Evolutionary conservation across 2,797 vertebrate genomes (phyloP).

Genomic region (Pangasius krempfi): DNA sequence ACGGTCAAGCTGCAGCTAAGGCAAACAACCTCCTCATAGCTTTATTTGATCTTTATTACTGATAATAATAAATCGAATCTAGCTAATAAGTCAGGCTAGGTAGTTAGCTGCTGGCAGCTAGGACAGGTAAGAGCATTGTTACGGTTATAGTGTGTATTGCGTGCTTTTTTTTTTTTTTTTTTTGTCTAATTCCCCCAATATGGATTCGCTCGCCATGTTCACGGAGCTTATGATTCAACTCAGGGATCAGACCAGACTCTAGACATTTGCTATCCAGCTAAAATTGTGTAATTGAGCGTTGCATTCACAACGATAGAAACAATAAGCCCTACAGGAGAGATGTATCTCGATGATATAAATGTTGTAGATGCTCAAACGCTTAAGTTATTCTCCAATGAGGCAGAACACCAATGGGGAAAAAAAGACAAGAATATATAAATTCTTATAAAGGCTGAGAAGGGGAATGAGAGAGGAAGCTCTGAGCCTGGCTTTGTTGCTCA

Average conservation of each 20-base stretch:
- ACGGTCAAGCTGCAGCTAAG: neutral
- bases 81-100: neutral
- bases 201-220: neutral
- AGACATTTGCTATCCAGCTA: neutral
- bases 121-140: no score
- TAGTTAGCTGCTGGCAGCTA: neutral
- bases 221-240: neutral
- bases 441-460: neutral
- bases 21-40: neutral
- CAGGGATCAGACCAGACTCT: neutral
- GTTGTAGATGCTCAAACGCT: neutral
- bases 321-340: neutral
- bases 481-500: neutral
- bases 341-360: neutral
- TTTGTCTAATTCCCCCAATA: neutral
- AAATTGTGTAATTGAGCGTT: neutral
- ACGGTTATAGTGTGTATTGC: neutral
- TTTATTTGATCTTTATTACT: neutral
- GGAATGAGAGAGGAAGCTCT: neutral
- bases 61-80: neutral
- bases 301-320: neutral
- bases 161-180: no score
- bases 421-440: neutral
- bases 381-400: conserved; percentile 10
- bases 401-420: neutral